Conservation (phyloP, 2,797 vertebrate genomes). For the Aplochiton taeniatus region DNA sequence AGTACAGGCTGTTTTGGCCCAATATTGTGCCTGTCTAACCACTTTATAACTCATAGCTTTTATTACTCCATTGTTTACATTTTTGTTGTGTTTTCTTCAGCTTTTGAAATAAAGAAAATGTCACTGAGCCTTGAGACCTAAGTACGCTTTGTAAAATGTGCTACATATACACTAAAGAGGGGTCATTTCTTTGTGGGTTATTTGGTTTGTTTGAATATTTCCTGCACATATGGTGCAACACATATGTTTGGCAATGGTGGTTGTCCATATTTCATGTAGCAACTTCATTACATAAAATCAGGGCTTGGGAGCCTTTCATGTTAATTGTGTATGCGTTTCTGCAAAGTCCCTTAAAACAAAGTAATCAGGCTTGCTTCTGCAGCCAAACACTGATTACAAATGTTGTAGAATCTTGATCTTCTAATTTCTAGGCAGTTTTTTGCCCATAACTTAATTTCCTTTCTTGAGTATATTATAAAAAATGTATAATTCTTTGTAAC, state of each 20-base stretch:
- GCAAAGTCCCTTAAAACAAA: constrained; percentile 62
- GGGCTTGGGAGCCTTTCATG: constrained; percentile 65
- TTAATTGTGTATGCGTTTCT: constrained; percentile 71
- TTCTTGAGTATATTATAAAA: constrained; percentile 85
- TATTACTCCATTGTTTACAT: too few species aligned
- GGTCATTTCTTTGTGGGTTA: constrained; percentile 14
- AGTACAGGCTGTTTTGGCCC: too few species aligned
- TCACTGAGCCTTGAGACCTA: too few species aligned
- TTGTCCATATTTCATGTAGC: constrained; percentile 63
- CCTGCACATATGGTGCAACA: constrained; percentile 33
- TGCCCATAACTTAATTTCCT: constrained; percentile 63
- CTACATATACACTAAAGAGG: too few species aligned
- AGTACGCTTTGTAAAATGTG: too few species aligned
- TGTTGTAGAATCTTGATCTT: constrained; percentile 77
- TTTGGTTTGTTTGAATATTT: constrained; percentile 27
- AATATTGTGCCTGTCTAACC: too few species aligned
- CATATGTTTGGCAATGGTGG: constrained; percentile 49
- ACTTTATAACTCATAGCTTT: too few species aligned
- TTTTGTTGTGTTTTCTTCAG: too few species aligned
- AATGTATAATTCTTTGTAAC: constrained; percentile 89
- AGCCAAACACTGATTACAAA: constrained; percentile 72
- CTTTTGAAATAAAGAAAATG: too few species aligned
- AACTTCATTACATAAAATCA: constrained; percentile 64
- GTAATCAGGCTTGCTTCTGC: constrained; percentile 53
- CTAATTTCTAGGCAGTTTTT: constrained; percentile 71